Evolutionary conservation across 2,797 vertebrate genomes (phyloP).

Genomic region (Distichodus sexfasciatus): DNA sequence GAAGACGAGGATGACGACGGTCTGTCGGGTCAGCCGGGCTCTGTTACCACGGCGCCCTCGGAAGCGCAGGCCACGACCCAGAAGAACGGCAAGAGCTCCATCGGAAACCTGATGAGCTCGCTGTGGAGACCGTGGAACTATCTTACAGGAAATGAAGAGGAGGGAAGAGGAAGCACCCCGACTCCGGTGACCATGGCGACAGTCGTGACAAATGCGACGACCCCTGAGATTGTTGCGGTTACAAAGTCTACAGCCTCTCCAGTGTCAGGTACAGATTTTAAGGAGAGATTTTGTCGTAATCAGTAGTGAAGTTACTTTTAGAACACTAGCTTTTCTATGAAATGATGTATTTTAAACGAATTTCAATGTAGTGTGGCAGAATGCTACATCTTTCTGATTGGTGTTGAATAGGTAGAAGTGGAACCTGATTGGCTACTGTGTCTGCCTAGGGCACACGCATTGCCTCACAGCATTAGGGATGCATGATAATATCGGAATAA

Average conservation of each 20-base stretch:
- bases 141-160: conserved; percentile 57
- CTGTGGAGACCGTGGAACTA: conserved; percentile 78
- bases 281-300: too few species aligned
- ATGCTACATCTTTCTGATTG: too few species aligned
- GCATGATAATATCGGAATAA: too few species aligned
- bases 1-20: conserved; percentile 38
- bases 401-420: too few species aligned
- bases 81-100: conserved; percentile 2
- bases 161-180: conserved; percentile 36
- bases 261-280: conserved; percentile 28
- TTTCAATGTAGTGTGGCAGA: too few species aligned
- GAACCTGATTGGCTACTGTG: too few species aligned
- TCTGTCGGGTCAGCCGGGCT: conserved; percentile 12
- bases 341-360: too few species aligned
- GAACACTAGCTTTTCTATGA: too few species aligned
- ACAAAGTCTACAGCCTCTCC: conserved; percentile 5
- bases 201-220: background rate
- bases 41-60: background rate
- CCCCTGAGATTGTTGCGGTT: background rate
- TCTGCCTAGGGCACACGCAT: too few species aligned
- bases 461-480: too few species aligned
- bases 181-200: background rate
- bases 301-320: too few species aligned
- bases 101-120: conserved; percentile 69
- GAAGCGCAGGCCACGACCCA: background rate